Conservation (phyloP, 1,140 invertebrate species). For the Drepana arcuata region DNA sequence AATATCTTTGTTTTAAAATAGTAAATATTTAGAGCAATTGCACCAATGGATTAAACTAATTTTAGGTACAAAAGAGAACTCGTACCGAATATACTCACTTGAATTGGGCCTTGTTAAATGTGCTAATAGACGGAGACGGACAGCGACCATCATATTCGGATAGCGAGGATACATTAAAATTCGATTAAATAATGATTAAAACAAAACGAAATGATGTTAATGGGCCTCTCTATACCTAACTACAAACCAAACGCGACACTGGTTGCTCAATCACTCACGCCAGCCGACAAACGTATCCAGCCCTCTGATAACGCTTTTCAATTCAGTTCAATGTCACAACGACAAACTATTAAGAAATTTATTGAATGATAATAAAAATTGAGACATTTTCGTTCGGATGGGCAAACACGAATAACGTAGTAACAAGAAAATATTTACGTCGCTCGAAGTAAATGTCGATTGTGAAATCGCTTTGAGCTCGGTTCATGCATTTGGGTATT, state of each 20-base stretch:
- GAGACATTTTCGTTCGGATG: slow-evolving; percentile 12
- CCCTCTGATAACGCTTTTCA: slow-evolving; percentile 53
- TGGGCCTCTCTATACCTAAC: slow-evolving; percentile 16
- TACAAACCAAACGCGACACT: slow-evolving; percentile 18
- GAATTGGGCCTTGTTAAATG: slow-evolving; percentile 48
- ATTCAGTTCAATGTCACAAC: slow-evolving; percentile 62
- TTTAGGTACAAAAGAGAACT: too few species aligned
- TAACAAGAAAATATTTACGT: slow-evolving; percentile 47
- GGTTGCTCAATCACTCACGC: slow-evolving; percentile 40
- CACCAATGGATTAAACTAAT: too few species aligned
- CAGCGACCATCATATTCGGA: slow-evolving; percentile 29
- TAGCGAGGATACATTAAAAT: slow-evolving; percentile 46
- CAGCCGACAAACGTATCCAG: slow-evolving; percentile 35
- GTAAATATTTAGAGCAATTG: too few species aligned
- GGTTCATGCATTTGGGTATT: slow-evolving; percentile 43
- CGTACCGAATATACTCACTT: too few species aligned
- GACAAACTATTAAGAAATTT: slow-evolving; percentile 50
- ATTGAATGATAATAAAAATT: slow-evolving; percentile 23
- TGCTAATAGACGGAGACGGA: slow-evolving; percentile 37
- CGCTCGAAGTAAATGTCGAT: slow-evolving; percentile 46
- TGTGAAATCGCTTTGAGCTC: slow-evolving; percentile 37
- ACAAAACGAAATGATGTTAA: slow-evolving; percentile 35
- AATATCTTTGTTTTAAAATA: too few species aligned
- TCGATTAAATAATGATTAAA: slow-evolving; percentile 45
- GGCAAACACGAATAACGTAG: slow-evolving; percentile 27